These are phyloP conservation scores for Pyxicephalus adspersus DNA, from an alignment of 2,113 vertebrate genomes.

Conservation along the genomic window DNA sequence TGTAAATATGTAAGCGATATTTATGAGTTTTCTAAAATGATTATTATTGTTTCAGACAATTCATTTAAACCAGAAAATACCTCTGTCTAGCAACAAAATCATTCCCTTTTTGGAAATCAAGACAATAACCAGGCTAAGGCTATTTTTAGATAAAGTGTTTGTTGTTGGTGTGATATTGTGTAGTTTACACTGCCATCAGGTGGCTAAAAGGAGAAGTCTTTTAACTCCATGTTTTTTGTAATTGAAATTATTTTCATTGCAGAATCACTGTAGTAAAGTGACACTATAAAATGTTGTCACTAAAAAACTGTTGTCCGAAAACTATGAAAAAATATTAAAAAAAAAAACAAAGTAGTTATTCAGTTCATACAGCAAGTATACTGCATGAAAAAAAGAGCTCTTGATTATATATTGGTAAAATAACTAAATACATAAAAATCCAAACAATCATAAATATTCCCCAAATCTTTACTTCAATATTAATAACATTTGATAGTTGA, in stretches of 20 bases:
- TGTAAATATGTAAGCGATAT: constrained; percentile 25
- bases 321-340: too few species aligned
- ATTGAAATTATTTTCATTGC: neutral
- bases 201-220: constrained; percentile 19
- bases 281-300: too few species aligned
- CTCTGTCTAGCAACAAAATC: constrained; percentile 38
- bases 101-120: constrained; percentile 42
- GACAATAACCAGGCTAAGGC: neutral
- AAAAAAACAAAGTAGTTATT: too few species aligned
- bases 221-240: neutral
- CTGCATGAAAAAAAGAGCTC: too few species aligned
- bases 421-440: too few species aligned
- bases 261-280: neutral
- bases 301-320: too few species aligned
- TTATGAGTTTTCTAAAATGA: constrained; percentile 40
- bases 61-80: constrained; percentile 41
- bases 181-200: constrained; percentile 39
- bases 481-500: too few species aligned
- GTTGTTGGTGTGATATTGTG: neutral
- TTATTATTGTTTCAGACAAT: constrained; percentile 48
- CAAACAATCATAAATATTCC: too few species aligned
- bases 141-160: constrained; percentile 41
- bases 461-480: too few species aligned
- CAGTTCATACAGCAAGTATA: too few species aligned
- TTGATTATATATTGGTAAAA: too few species aligned